These are phyloP conservation scores for Xestoiulus laeticollis DNA, from an alignment of 2,888 invertebrate genomes.

Conservation along the genomic window DNA sequence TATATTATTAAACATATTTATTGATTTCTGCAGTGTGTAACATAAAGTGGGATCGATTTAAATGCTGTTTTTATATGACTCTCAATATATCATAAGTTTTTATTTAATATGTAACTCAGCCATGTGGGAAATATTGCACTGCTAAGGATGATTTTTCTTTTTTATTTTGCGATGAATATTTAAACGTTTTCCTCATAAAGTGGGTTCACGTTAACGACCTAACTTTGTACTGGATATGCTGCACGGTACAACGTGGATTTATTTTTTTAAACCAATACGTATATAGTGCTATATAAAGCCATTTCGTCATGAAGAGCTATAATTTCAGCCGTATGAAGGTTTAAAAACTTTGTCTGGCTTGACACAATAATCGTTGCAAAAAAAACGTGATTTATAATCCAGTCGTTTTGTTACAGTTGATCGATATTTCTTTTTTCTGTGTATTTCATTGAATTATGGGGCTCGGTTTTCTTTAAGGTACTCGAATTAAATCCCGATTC, in stretches of 20 bases:
- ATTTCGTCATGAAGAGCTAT: not conserved
- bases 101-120: not conserved
- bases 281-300: not conserved
- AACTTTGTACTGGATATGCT: not conserved
- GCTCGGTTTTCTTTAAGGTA: not conserved
- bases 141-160: not conserved
- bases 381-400: constrained; percentile 9
- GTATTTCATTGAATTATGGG: not conserved
- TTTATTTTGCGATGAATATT: not conserved
- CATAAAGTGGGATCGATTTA: not conserved
- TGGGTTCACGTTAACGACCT: not conserved
- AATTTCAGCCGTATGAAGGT: not conserved
- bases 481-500: not conserved
- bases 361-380: not conserved
- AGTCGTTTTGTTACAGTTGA: not conserved
- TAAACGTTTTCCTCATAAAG: not conserved
- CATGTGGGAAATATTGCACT: not conserved
- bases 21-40: not conserved
- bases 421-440: constrained; percentile 8
- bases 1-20: not conserved
- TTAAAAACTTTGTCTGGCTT: not conserved
- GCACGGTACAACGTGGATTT: not conserved
- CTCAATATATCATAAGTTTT: not conserved
- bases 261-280: not conserved
- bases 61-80: not conserved